Evolutionary conservation across 2,888 invertebrate species (phyloP), one percentile per base, ranked within the genome.

Genomic region (Cheilosia vulpina): DNA sequence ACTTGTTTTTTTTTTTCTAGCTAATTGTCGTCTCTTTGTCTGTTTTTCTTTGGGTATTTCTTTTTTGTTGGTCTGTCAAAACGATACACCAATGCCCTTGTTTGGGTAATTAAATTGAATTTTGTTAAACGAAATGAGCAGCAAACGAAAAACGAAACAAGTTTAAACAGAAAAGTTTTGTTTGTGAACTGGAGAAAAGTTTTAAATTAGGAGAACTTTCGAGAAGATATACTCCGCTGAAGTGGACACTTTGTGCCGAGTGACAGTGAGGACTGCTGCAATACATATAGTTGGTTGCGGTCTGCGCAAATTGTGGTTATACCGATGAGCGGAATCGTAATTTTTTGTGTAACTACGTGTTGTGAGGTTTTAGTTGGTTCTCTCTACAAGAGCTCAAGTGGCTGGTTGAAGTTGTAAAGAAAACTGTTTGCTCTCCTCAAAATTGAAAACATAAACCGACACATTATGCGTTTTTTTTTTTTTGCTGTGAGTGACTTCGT

Each of bases 41-140:
- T 83, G 62, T 68, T 83, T 72, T 77, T 31, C 71, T 77, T 77
- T 68, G n/a, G 38, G 34, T 31, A 38, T 21, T 24, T 65, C 45
- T 52, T 31, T 31, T 24, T 34, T 58, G 17, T 66, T 76, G 38
- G 76, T 81, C 63, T 68, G 52, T 81, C 81, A 81, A 85, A 81
- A 76, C 63, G 80, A 81, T 81, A 81, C 81, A 81, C 55, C 76
- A 60, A 52, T 77, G 76, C 81, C 81, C 77, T 81, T 85, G 72
- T 77, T 85, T 71, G 57, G 81, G 81, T 85, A 85, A 85, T 85
- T 85, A 85, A 85, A 81, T 81, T 85, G 84, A 84, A 80, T 84
- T 83, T 80, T 21, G 65, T 58, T 60, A 84, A 79, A 80, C 41
- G 73, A 75, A 75, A 63, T 55, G 41, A 34, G 55, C 43, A 5